These are phyloP conservation scores for Anableps anableps DNA, from an alignment of 2,797 vertebrate genomes.

Conservation along the genomic window DNA sequence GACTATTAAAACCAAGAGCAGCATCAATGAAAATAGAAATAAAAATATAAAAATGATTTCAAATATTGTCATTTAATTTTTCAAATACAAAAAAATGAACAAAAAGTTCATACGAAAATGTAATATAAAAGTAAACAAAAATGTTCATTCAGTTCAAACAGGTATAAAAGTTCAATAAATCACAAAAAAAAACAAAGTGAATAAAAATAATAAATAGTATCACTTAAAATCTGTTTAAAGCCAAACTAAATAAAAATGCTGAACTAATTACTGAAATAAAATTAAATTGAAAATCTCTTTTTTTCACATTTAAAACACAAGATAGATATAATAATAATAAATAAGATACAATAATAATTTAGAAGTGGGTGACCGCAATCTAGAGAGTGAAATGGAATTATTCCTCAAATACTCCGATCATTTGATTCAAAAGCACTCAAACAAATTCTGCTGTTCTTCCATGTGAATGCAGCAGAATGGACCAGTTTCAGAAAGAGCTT, in stretches of 20 bases:
- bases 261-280: neutral
- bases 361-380: no score
- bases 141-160: neutral
- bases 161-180: neutral
- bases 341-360: no score
- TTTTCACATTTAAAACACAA: neutral
- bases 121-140: neutral
- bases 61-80: neutral
- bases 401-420: neutral
- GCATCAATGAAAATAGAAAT: neutral
- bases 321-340: neutral
- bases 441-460: neutral
- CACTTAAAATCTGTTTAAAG: neutral
- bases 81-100: neutral
- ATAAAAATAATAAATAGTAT: neutral
- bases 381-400: neutral
- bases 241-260: neutral
- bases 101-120: neutral
- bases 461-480: neutral
- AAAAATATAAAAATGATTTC: neutral
- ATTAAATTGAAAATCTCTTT: neutral
- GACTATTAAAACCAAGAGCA: neutral
- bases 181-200: neutral
- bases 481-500: neutral
- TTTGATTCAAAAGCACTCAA: neutral